A percentile compares a stretch with the other conserved stretches of the same genome.
Evolutionary conservation across 2,888 invertebrate genomes (phyloP).

Genomic region (Drosophila maculinotata): DNA sequence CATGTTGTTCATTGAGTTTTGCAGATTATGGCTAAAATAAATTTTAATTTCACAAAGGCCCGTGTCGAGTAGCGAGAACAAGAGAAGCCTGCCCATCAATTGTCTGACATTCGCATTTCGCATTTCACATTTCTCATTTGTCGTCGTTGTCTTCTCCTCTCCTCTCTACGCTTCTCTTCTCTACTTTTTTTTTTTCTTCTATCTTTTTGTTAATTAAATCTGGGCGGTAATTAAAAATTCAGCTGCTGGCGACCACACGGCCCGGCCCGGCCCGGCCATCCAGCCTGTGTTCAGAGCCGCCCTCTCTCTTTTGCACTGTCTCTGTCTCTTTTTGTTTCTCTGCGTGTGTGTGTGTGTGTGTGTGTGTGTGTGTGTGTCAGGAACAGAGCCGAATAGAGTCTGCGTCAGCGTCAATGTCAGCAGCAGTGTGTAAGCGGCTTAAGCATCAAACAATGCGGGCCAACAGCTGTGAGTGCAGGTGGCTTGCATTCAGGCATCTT

Average conservation of each 20-base stretch:
- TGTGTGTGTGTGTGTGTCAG: constrained; percentile 9
- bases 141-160: constrained; percentile 7
- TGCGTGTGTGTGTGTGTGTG: background rate
- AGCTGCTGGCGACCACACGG: constrained; percentile 29
- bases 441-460: constrained; percentile 53
- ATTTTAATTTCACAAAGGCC: constrained; percentile 69
- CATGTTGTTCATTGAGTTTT: constrained; percentile 72
- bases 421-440: constrained; percentile 54
- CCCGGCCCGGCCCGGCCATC: no score
- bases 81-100: constrained; percentile 20
- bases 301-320: no score
- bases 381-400: no score
- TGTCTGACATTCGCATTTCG: constrained; percentile 28
- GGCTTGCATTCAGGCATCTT: constrained; percentile 20
- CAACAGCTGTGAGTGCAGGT: constrained; percentile 6
- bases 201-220: constrained; percentile 58
- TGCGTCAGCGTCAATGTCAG: constrained; percentile 2
- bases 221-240: constrained; percentile 69
- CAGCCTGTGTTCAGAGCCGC: constrained; percentile 5
- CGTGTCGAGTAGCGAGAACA: constrained; percentile 14
- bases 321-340: background rate
- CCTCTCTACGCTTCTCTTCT: background rate
- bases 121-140: constrained; percentile 24
- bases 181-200: background rate
- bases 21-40: constrained; percentile 74